Conservation (phyloP, 2,888 invertebrate genomes). For the Iselma pallidipennis region DNA sequence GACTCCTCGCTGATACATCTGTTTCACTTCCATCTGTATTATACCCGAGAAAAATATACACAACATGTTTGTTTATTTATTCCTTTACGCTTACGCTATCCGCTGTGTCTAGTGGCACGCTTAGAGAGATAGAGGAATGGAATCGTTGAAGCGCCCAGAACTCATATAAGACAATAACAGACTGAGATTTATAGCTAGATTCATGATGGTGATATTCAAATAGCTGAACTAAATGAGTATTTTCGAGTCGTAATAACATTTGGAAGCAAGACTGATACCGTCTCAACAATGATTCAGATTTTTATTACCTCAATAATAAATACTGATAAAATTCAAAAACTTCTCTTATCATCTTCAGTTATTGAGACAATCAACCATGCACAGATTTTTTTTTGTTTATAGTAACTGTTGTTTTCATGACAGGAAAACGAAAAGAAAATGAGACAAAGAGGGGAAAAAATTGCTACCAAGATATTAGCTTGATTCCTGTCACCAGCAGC, state of each 20-base stretch:
- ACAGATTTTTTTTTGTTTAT: too few relatives aligned
- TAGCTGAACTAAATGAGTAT: conserved; percentile 16
- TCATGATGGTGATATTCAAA: conserved; percentile 23
- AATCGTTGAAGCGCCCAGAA: not conserved
- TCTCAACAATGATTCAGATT: not conserved
- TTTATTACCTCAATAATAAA: not conserved
- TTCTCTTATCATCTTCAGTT: not conserved
- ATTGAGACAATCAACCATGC: not conserved
- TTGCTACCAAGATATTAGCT: too few relatives aligned
- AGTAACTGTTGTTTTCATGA: too few relatives aligned
- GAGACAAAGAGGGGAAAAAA: too few relatives aligned
- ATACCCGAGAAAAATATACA: too few relatives aligned
- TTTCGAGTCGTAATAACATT: conserved; percentile 9
- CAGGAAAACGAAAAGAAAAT: too few relatives aligned
- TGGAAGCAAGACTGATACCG: not conserved
- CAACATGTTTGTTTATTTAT: too few relatives aligned
- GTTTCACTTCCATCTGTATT: too few relatives aligned
- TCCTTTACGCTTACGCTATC: too few relatives aligned
- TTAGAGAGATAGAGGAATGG: not conserved
- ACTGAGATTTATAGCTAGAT: conserved; percentile 20
- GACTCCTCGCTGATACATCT: too few relatives aligned
- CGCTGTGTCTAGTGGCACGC: too few relatives aligned
- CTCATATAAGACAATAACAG: conserved; percentile 21
- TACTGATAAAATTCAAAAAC: not conserved
- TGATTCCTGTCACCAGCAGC: too few relatives aligned